Base-by-base conservation (phyloP, 2,888 invertebrate genomes). In the Cephalotes varians region DNA sequence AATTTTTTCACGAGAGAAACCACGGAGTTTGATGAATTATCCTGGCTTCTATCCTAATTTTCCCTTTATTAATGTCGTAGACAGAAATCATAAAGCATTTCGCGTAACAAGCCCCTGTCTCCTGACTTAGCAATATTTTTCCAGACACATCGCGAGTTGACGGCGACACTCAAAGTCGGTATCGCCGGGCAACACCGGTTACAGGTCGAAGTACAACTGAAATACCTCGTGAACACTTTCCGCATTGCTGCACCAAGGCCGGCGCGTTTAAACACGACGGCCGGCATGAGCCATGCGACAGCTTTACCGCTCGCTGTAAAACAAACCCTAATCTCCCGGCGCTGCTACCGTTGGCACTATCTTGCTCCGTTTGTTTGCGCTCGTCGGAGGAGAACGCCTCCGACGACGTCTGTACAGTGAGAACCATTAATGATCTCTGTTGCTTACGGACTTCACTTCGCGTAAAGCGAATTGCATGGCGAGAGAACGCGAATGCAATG, bases 281-380 rank as follows among this genome's bases (percentile, higher is more conserved):
- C n/a, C 67, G 67, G 49, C 91, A 83, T 79, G 77, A 80, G 88
- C 88, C 89, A 87, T 91, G 92, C 91, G 94, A 94, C 94, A 93
- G 93, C 93, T 94, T 94, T 94, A 94, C 93, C 93, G 90, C 92
- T 91, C 86, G 94, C 91, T 94, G 94, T 94, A 94, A 94, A 94
- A 94, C 94, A 94, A 93, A 90, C 91, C 90, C 91, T 94, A 94
- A 94, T 94, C 94, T 94, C 94, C 91, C 87, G 91, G 86, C 91
- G 91, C 90, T 90, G 93, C 93, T 93, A 93, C 93, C 92, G 77
- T 93, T 93, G 90, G 90, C 91, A 90, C 92, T 93, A 93, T 93
- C 92, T 93, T 44, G 87, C 81, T 87, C 83, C 80, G 67, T 84
- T 87, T 92, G 91, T 93, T 92, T 93, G 91, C 92, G 83, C 86